Conservation (phyloP, 1,140 invertebrate species). For the Ylistrum balloti region DNA sequence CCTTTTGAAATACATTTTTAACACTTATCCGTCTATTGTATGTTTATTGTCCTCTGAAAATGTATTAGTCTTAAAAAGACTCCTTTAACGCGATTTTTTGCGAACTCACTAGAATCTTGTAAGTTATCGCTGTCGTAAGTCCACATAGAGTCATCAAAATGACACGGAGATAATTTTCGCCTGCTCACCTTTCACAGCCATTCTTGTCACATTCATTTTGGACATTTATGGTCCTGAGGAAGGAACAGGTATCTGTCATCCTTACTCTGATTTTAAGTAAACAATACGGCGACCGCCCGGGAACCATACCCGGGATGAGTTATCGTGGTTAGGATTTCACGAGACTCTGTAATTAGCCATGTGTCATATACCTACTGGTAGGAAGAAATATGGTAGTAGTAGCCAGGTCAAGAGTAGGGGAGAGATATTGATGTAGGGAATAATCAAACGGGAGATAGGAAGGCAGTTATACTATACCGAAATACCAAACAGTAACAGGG, state of each 20-base stretch:
- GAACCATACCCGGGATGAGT: neutral
- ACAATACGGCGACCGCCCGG: slow-evolving; percentile 15
- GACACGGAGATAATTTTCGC: neutral
- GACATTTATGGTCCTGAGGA: slow-evolving; percentile 8
- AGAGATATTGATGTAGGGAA: too few relatives aligned
- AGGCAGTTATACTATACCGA: too few relatives aligned
- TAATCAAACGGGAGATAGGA: too few relatives aligned
- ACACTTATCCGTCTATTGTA: too few relatives aligned
- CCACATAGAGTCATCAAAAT: slow-evolving; percentile 19
- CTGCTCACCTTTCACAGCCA: neutral
- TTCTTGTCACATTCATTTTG: slow-evolving; percentile 20
- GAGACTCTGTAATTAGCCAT: slow-evolving; percentile 17
- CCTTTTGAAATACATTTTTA: too few relatives aligned
- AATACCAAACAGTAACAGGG: too few relatives aligned
- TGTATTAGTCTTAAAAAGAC: too few relatives aligned
- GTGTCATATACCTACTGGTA: neutral
- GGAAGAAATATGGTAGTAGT: neutral
- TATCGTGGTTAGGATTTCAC: slow-evolving; percentile 16
- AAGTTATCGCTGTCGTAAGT: neutral
- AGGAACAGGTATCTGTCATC: neutral
- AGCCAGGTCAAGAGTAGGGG: neutral
- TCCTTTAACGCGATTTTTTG: neutral
- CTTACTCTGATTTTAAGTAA: neutral
- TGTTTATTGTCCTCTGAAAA: too few relatives aligned
- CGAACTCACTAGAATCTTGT: neutral